Percentiles rank a stretch among this genome's conserved stretches.
phyloP scores from a whole-genome alignment of 2,113 vertebrate genomes.

The Ginglymostoma cirratum region DNA sequence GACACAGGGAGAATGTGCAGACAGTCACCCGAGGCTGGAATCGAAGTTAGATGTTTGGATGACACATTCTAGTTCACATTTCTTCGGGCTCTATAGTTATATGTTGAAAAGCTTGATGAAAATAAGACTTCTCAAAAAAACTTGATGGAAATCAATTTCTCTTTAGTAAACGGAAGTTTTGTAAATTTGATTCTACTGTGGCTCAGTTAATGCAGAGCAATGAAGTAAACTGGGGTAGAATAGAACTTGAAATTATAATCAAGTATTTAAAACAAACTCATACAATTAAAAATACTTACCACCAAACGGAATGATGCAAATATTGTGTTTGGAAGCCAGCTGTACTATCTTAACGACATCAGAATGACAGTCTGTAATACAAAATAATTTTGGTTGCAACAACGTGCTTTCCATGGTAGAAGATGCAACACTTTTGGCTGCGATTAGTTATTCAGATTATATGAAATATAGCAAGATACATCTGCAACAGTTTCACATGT shows the following conservation, averaged over 20 bases:
- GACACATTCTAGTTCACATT: not conserved
- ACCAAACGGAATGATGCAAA: conserved; percentile 94
- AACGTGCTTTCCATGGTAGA: not conserved
- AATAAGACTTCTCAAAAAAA: not conserved
- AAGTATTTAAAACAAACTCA: not conserved
- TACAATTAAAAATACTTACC: conserved; percentile 63
- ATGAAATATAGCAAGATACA: not conserved
- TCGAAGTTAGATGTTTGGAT: not conserved
- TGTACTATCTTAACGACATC: conserved; percentile 93
- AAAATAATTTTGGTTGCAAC: conserved; percentile 32
- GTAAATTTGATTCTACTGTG: not conserved
- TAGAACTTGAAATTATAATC: not conserved
- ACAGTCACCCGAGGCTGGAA: too few relatives aligned
- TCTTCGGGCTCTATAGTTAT: not conserved
- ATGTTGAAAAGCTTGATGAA: not conserved
- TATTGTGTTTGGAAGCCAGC: conserved; percentile 84
- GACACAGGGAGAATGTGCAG: too few relatives aligned
- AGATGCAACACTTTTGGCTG: not conserved
- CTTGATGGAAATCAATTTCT: not conserved
- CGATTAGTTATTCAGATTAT: not conserved
- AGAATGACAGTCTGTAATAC: conserved; percentile 75
- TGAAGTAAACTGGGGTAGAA: not conserved
- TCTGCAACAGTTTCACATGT: not conserved
- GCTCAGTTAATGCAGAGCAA: not conserved
- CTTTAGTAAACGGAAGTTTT: not conserved